Percentiles rank a stretch among this genome's conserved stretches.
phyloP scores from a whole-genome alignment of 1,140 invertebrate genomes.

The Drosophila sechellia region DNA sequence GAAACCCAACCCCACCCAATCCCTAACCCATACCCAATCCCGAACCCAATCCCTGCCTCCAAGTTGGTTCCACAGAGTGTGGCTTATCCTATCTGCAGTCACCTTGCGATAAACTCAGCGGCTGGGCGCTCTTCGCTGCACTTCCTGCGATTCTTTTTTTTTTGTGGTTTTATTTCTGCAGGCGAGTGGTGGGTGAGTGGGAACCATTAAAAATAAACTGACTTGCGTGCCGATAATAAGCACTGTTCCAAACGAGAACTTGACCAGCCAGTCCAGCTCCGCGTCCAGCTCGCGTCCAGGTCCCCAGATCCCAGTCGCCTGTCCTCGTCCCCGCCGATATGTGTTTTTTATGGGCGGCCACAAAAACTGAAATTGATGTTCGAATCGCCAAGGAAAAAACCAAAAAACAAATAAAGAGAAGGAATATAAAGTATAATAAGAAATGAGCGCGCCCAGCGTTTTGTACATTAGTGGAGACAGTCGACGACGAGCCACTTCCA shows the following conservation, averaged over 20 bases:
- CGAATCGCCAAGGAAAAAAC: constrained; percentile 53
- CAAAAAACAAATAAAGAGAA: constrained; percentile 68
- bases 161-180: not conserved
- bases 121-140: constrained; percentile 47
- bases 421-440: constrained; percentile 74
- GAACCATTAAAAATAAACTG: constrained; percentile 84
- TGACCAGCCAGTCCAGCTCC: constrained; percentile 14
- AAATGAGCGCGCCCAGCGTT: constrained; percentile 79
- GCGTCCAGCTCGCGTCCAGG: constrained; percentile 8
- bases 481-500: constrained; percentile 37
- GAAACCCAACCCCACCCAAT: constrained; percentile 28
- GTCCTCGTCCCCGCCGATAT: constrained; percentile 62
- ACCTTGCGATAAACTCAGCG: constrained; percentile 71
- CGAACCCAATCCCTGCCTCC: constrained; percentile 9
- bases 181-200: constrained; percentile 79
- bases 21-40: constrained; percentile 11
- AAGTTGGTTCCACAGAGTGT: constrained; percentile 12
- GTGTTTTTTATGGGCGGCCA: constrained; percentile 82
- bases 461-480: constrained; percentile 69
- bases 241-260: constrained; percentile 35
- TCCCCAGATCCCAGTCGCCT: constrained; percentile 21
- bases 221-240: constrained; percentile 84
- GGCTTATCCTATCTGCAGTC: constrained; percentile 57
- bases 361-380: constrained; percentile 83
- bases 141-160: constrained; percentile 42